Base-by-base conservation (phyloP, 2,113 vertebrate species). In the Sclerurus mexicanus region DNA sequence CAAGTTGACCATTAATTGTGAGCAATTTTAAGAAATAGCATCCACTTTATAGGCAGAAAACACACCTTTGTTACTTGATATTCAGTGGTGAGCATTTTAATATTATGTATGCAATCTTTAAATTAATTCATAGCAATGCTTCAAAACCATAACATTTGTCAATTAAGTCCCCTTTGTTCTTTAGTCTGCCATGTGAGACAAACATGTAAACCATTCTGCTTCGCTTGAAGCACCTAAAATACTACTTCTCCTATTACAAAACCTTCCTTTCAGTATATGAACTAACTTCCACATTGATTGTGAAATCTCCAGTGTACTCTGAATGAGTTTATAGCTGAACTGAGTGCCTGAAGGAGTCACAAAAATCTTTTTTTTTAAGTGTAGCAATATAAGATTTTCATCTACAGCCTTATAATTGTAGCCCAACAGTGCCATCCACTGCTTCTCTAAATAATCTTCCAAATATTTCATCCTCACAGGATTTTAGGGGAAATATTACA, bases 371-470 rank as follows among this genome's bases (percentile, higher is more conserved):
- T 60, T 94, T 92, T 85, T 62, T 47, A 89, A 95, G 58, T 52
- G 83, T 27, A 58, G 6, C 20, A 16, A 56, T 82, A 79, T 60
- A 63, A 84, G 68, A 72, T 84, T 96, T 92, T 17, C 37, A 14
- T 92, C 69, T 72, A 25, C 68, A 81, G 64, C 37, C 49, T 86
- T 88, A 31, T 93, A 87, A 90, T 21, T 96, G 40, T 89, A 94
- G 93, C 58, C 96, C 96, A 96, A 96, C 96, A 97, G 93, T 97
- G 96, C 96, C 96, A 97, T 97, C 96, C 96, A 87, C 96, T 96
- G 96, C 93, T 93, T 84, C 83, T 90, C 25, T 76, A 96, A 96
- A 94, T 87, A 95, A 94, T 90, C 56, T 87, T 92, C 60, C 20
- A 89, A 96, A 85, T 86, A 81, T 81, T 89, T 78, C 5, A 75